phyloP scores from a whole-genome alignment of 2,888 invertebrate species.

The Caenorhabditis panamensis region DNA sequence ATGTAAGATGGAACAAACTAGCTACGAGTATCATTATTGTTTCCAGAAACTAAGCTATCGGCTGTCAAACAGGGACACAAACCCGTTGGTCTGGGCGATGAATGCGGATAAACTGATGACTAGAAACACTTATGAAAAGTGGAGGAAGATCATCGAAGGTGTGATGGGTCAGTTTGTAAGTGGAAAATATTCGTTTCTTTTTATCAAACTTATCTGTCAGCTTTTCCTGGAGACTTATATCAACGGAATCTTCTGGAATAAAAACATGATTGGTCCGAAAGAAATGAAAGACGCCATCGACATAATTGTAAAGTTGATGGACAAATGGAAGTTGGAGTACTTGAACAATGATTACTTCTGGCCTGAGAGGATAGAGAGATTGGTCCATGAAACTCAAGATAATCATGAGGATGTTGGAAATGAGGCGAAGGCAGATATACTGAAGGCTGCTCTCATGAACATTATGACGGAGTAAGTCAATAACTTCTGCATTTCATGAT shows the following conservation, averaged over 20 bases:
- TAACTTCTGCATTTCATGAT: not conserved
- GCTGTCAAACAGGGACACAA: not conserved
- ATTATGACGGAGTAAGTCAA: conserved; percentile 16
- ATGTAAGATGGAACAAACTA: too few species aligned
- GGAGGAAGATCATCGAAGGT: conserved; percentile 37
- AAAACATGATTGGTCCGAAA: conserved; percentile 37
- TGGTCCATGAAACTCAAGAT: conserved; percentile 33
- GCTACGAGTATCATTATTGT: too few species aligned
- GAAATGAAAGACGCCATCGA: conserved; percentile 2
- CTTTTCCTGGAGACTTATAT: conserved; percentile 34
- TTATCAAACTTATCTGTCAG: not conserved
- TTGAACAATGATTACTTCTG: conserved; percentile 12
- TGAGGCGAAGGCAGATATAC: conserved; percentile 9
- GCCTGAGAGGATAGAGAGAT: not conserved
- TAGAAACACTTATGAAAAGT: conserved; percentile 17
- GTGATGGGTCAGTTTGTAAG: conserved; percentile 37
- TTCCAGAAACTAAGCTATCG: not conserved
- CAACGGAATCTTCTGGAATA: conserved; percentile 39
- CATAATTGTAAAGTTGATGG: not conserved
- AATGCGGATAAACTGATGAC: conserved; percentile 21
- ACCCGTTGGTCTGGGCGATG: conserved; percentile 34
- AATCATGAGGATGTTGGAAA: conserved; percentile 12
- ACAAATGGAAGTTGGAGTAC: conserved; percentile 25
- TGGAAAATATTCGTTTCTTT: not conserved
- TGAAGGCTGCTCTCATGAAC: not conserved